Base-by-base conservation (phyloP, 2,113 vertebrate species). In the Gallinago undulata region DNA sequence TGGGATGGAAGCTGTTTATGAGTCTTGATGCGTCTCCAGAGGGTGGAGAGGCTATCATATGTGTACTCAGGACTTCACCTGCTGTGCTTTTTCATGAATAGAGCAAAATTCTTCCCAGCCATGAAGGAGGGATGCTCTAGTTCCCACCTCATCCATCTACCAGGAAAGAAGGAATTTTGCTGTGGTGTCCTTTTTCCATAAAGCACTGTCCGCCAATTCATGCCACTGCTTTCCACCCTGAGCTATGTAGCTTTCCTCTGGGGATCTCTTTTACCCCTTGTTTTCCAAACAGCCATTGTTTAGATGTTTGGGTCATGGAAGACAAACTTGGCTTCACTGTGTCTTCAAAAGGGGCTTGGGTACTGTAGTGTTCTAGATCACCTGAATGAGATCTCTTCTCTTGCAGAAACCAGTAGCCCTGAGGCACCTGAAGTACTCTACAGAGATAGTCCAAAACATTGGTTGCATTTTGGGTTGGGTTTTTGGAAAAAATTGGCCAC, bases 101-200 rank as follows among this genome's bases (percentile, higher is more conserved):
- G 18, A 35, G 7, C 10, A 22, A 45, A 41, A 9, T 18, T 80
- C 23, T 81, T 85, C 13, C 59, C 37, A 57, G 48, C 41, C 0
- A 0, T 41, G 35, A 73, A 57, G 37, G 33, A 64, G 24, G 6
- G 41, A 59, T 68, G 28, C 25, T 79, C 1, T 0, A 1, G 9
- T 74, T 74, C 19, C 18, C 4, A 53, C 70, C 8, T 35, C 53
- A 59, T 43, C 23, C 11, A 24, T 10, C 75, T 73, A 4, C 8
- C 35, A 82, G 10, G 0, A 0, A 0, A 63, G 39, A 86, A 72
- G 23, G 31, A 31, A 53, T 11, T 69, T 57, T 45, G 3, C 30
- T 57, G 6, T 39, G 18, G 10, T 47, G 24, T 13, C 33, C 27
- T 60, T 91, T 72, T 75, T 69, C 45, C 19, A 13, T 24, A 25